Evolutionary conservation across 2,888 invertebrate genomes (phyloP), one percentile per base, ranked within the genome.

Genomic region (Eumacrocentrus americanus): DNA sequence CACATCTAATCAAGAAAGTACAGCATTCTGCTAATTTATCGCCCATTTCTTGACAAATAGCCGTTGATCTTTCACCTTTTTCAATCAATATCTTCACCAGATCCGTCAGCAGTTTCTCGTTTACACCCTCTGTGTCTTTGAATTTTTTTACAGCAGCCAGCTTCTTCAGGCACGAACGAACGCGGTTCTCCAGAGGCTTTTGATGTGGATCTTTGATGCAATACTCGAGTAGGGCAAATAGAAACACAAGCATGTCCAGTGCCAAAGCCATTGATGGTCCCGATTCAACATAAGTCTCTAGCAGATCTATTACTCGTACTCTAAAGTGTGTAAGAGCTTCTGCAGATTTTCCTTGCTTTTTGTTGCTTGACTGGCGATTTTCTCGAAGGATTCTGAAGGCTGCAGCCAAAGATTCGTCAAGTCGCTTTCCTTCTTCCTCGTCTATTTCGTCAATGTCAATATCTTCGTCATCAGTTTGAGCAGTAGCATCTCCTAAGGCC

Each of bases 401-500:
- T 56, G 87, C 87, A 0, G 89, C 87, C 59, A 94, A 80, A 0
- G 91, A 89, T 65, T 87, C 85, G 70, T 94, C 89, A 1, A 91
- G 78, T 72, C 86, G 85, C 61, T 86, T 87, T 9, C 91, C 92
- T 76, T 92, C 90, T 63, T 88, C 88, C 70, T 92, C 92, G 65
- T 87, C 86, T 71, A 94, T 86, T 71, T 91, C 86, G 72, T 91
- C 90, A 1, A 91, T 85, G 74, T 92, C 90, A 25, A 91, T 81
- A 63, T 89, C 89, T 69, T 88, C 89, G 44, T 86, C 83, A 60
- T 90, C 90, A 2, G 86, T 85, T 68, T 85, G 86, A 48, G 78
- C 81, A 2, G 83, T 84, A 20, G 86, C 85, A 34, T 83, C 83
- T 1, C 87, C 89, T 5, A 93, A 81, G 0, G 89, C 93, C 72